Evolutionary conservation across 2,113 vertebrate genomes (phyloP), one percentile per base, ranked within the genome.

Genomic region (Pituophis catenifer): DNA sequence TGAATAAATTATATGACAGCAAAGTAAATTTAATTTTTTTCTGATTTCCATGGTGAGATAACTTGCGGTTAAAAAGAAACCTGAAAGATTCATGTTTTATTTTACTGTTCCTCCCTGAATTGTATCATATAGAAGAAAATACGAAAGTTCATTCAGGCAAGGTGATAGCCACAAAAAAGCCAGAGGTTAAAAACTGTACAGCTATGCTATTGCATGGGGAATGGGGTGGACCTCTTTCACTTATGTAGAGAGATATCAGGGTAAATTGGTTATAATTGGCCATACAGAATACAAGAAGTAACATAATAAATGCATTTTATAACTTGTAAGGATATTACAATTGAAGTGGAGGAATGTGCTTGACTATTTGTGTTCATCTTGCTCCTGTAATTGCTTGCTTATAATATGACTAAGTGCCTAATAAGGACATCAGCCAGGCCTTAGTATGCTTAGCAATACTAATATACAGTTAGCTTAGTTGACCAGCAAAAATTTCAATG

Each of bases 401-500:
- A 24, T 48, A 57, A 38, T 89, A 26, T 65, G 57, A 58, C 26
- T 65, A 13, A 29, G 89, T 48, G 24, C 7, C 24, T 52, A 90
- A 29, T 90, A 48, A 62, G 26, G 13, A 65, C 6, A 48, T 62
- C 38, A 17, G 9, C 5, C 26, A 90, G 8, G 13, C 13, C 10
- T 90, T 90, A 62, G 57, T 50, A 48, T 50, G 89, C 15, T 59
- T 44, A 62, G 44, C 48, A 90, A 8, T 90, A 15, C 21, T 89
- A 59, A 59, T 48, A 90, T 90, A 91, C 90, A 91, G 29, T 24
- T 54, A 90, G 10, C 57, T 0, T 90, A 62, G 88, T 48, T 0
- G 29, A 55, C 93, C 0, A 0, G 5, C 0, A 29, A 11, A 0
- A 93, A 54, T 33, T 81, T 44, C 0, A 8, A 23, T 12, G 24